Evolutionary conservation across 2,113 vertebrate species (phyloP).

Genomic region (Pteronura brasiliensis): DNA sequence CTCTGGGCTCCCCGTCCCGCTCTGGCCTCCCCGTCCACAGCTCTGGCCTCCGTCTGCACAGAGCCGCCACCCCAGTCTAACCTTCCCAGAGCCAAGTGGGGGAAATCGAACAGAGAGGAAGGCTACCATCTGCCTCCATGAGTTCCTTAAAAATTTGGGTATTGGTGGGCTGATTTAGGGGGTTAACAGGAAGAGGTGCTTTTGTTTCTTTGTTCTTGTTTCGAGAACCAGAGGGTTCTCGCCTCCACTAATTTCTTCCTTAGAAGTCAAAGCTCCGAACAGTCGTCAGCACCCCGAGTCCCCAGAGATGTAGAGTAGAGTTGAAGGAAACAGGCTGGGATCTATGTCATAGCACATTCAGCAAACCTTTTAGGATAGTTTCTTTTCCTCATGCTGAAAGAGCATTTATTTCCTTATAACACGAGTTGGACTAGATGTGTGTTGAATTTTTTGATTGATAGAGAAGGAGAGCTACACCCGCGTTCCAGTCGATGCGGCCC

Average conservation of each 20-base stretch:
- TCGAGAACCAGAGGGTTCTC: not conserved
- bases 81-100: not conserved
- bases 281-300: accelerated
- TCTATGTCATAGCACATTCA: accelerated
- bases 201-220: not conserved
- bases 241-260: not conserved
- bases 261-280: not conserved
- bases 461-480: not conserved
- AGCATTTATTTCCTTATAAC: not conserved
- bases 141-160: not conserved
- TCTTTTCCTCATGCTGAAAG: not conserved
- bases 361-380: not conserved
- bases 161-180: not conserved
- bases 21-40: accelerated
- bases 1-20: not conserved
- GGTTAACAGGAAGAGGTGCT: not conserved
- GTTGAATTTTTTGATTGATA: not conserved
- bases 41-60: accelerated
- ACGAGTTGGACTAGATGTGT: not conserved
- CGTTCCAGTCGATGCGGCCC: not conserved
- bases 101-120: not conserved
- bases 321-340: not conserved
- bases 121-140: too few relatives aligned
- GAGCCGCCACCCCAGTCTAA: accelerated
- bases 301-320: too few relatives aligned